phyloP scores from a whole-genome alignment of 2,888 invertebrate species.

The Ornithoptera alexandrae region DNA sequence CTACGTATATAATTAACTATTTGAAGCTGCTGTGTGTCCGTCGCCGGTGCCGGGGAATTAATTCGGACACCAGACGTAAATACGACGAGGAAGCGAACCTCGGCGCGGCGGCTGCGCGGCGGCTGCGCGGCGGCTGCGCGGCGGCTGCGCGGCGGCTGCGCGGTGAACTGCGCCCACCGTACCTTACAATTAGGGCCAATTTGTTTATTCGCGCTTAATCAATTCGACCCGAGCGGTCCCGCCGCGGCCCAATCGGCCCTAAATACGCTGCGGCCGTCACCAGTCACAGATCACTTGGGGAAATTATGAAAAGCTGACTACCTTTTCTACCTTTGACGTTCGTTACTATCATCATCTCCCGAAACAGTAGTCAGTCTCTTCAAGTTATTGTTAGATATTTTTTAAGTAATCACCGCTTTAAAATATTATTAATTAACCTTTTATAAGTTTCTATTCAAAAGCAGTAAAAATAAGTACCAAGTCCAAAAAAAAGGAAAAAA shows the following conservation, averaged over 20 bases:
- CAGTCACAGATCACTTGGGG: conserved; percentile 17
- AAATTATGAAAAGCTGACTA: conserved; percentile 10
- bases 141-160: too few species aligned
- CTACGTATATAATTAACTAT: not conserved
- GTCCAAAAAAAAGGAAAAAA: too few species aligned
- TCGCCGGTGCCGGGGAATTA: conserved; percentile 16
- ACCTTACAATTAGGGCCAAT: conserved; percentile 59
- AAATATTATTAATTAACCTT: too few species aligned
- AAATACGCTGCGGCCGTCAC: conserved; percentile 34
- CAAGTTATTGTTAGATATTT: too few species aligned
- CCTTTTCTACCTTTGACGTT: not conserved
- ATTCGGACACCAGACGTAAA: conserved; percentile 27
- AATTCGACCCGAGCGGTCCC: conserved; percentile 53
- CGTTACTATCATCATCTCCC: too few species aligned
- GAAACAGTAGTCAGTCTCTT: too few species aligned
- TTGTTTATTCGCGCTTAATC: conserved; percentile 47
- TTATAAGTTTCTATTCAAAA: too few species aligned
- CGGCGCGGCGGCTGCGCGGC: conserved; percentile 34
- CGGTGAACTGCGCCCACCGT: conserved; percentile 40
- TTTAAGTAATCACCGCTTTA: too few species aligned
- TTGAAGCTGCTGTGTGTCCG: not conserved
- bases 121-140: too few species aligned
- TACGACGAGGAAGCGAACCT: conserved; percentile 36
- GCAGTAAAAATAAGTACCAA: too few species aligned
- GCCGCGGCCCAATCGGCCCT: conserved; percentile 38